These are phyloP conservation scores for Megalops cyprinoides DNA, from an alignment of 2,797 vertebrate genomes.

Conservation along the genomic window DNA sequence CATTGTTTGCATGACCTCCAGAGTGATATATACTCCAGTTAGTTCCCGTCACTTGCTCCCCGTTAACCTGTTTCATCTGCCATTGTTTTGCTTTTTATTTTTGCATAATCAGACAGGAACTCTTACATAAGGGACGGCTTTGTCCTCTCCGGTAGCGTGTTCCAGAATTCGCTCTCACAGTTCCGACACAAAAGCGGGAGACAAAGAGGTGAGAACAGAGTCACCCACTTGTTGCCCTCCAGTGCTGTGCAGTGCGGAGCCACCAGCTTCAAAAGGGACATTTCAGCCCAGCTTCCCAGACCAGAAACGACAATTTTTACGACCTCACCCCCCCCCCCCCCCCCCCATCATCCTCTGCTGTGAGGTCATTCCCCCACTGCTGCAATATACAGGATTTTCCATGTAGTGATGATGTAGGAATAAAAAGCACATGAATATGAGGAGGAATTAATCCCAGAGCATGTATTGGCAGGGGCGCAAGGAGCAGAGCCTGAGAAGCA, in stretches of 20 bases:
- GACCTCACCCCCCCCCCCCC: neutral
- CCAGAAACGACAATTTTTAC: neutral
- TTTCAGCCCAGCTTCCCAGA: neutral
- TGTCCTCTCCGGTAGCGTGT: neutral
- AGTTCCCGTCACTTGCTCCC: neutral
- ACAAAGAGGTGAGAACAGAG: conserved; percentile 3
- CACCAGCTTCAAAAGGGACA: neutral
- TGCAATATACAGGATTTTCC: neutral
- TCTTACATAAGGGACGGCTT: neutral
- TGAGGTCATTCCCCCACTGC: conserved; percentile 22
- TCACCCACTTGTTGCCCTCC: neutral
- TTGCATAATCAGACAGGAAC: neutral
- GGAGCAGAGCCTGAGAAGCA: conserved; percentile 7
- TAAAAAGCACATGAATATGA: neutral
- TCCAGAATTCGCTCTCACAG: conserved; percentile 9
- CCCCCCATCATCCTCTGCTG: neutral
- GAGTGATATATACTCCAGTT: neutral
- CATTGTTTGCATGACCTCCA: neutral
- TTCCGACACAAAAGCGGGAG: conserved; percentile 6
- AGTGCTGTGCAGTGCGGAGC: neutral
- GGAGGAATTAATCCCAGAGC: neutral
- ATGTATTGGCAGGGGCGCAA: neutral
- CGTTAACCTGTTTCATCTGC: neutral
- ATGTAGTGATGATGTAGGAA: neutral
- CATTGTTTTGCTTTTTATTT: neutral